Conservation (phyloP, 2,888 invertebrate genomes). For the Heteromurus nitidus region DNA sequence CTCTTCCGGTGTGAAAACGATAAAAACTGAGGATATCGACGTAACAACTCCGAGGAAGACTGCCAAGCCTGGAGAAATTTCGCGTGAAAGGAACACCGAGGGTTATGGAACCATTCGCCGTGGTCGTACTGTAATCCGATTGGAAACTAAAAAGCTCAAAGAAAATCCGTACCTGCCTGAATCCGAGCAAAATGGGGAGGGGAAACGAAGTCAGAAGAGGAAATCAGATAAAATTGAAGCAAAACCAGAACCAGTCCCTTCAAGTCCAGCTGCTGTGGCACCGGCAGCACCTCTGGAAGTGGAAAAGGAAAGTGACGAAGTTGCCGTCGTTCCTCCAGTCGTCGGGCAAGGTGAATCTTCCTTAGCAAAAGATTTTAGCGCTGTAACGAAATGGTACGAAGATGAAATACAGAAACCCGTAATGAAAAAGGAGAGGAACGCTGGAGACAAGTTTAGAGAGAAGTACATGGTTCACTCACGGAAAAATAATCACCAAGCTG, state of each 20-base stretch:
- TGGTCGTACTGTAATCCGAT: slow-evolving; percentile 84
- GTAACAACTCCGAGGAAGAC: slow-evolving; percentile 80
- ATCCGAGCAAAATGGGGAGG: slow-evolving; percentile 18
- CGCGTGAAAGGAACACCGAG: slow-evolving; percentile 74
- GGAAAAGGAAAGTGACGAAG: not conserved
- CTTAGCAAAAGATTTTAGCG: slow-evolving; percentile 73
- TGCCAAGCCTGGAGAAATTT: slow-evolving; percentile 68
- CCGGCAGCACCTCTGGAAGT: not conserved
- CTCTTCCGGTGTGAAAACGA: slow-evolving; percentile 46
- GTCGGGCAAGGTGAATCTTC: slow-evolving; percentile 13
- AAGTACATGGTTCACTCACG: slow-evolving; percentile 80
- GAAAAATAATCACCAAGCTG: slow-evolving; percentile 64
- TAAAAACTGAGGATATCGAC: slow-evolving; percentile 86
- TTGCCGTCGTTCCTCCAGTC: not conserved
- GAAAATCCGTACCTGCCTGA: slow-evolving; percentile 70
- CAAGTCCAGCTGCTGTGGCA: not conserved
- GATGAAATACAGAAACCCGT: slow-evolving; percentile 31
- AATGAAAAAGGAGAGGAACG: slow-evolving; percentile 80
- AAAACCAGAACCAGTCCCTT: not conserved
- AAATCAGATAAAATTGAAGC: slow-evolving; percentile 10
- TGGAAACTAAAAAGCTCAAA: slow-evolving; percentile 79
- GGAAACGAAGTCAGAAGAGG: slow-evolving; percentile 21
- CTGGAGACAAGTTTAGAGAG: slow-evolving; percentile 85
- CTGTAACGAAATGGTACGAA: slow-evolving; percentile 72
- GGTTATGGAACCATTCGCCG: slow-evolving; percentile 82